Conservation (phyloP, 2,113 vertebrate genomes). For the Heliornis fulica region DNA sequence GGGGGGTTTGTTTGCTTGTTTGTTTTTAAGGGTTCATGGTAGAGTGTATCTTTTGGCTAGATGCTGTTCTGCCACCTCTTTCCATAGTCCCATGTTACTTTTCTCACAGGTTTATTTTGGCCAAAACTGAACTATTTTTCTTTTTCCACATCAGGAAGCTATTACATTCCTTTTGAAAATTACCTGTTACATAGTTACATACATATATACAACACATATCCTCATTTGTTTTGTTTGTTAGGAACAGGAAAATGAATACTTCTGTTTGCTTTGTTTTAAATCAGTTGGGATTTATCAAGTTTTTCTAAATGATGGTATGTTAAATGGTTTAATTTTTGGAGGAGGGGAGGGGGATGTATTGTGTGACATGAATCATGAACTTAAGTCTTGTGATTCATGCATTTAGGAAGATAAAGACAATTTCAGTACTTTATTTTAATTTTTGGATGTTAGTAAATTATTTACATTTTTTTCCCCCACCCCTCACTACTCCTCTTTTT, state of each 20-base stretch:
- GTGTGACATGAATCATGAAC: neutral
- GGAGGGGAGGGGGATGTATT: neutral
- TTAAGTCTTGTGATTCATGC: neutral
- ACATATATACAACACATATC: neutral
- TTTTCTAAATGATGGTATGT: neutral
- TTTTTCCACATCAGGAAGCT: neutral
- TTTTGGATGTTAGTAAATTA: neutral
- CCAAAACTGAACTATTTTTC: neutral
- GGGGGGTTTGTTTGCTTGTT: too few relatives aligned
- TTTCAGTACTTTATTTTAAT: neutral
- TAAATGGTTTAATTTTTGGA: neutral
- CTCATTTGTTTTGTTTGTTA: neutral
- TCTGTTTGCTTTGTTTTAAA: neutral
- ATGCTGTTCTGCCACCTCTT: neutral
- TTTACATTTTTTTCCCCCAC: neutral
- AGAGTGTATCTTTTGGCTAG: neutral
- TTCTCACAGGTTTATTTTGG: neutral
- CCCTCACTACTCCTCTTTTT: slow-evolving; percentile 16
- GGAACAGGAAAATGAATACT: neutral
- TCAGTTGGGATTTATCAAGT: neutral
- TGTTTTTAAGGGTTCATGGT: neutral
- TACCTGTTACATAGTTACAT: neutral
- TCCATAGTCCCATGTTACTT: neutral
- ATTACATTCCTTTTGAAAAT: neutral
- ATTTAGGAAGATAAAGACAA: neutral